phyloP scores from a whole-genome alignment of 2,888 invertebrate species.

The Phania funesta region DNA sequence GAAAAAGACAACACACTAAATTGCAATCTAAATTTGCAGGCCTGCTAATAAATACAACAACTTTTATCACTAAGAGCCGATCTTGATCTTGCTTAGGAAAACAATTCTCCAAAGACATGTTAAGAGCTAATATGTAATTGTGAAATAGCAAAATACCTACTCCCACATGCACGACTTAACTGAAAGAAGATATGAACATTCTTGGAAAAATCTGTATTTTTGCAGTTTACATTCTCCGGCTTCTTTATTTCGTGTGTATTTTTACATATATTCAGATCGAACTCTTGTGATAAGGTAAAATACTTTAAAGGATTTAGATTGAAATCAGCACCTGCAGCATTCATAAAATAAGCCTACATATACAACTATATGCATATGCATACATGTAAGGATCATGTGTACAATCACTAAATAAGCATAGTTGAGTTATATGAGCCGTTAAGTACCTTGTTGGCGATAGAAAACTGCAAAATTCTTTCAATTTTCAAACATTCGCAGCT shows the following conservation, averaged over 20 bases:
- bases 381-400: neutral
- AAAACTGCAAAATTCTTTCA: neutral
- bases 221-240: too few relatives aligned
- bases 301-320: slow-evolving; percentile 55
- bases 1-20: too few relatives aligned
- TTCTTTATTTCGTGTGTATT: neutral
- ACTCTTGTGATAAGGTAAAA: neutral
- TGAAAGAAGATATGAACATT: too few relatives aligned
- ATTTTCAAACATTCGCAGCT: slow-evolving; percentile 17
- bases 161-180: too few relatives aligned
- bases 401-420: neutral
- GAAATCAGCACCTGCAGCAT: slow-evolving; percentile 49
- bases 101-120: too few relatives aligned
- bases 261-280: slow-evolving; percentile 2
- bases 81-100: too few relatives aligned
- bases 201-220: too few relatives aligned
- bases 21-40: too few relatives aligned
- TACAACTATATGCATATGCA: neutral
- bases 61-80: too few relatives aligned
- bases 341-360: neutral
- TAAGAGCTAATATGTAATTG: too few relatives aligned
- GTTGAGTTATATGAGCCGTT: neutral
- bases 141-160: too few relatives aligned
- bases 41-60: too few relatives aligned
- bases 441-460: neutral